A percentile compares a stretch with the other conserved stretches of the same genome.
These are phyloP conservation scores for Cataglyphis livida DNA, from an alignment of 2,888 invertebrate species.

Conservation along the genomic window DNA sequence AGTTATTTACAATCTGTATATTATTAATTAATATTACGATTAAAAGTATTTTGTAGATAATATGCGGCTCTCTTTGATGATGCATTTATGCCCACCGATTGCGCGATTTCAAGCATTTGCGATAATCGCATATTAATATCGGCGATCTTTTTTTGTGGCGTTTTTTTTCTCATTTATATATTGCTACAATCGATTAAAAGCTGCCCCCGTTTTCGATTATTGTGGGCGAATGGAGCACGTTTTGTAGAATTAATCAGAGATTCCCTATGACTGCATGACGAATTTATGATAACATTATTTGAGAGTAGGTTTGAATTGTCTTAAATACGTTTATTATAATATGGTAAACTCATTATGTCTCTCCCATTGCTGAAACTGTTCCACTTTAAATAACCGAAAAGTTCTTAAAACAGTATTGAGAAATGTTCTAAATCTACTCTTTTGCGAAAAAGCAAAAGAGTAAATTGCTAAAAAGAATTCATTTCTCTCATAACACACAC, in stretches of 20 bases:
- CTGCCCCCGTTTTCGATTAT: constrained; percentile 7
- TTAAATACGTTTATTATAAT: constrained; percentile 6
- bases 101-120: constrained; percentile 19
- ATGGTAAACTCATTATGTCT: constrained; percentile 11
- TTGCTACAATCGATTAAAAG: constrained; percentile 56
- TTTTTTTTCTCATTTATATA: neutral
- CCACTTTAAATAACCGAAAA: constrained; percentile 12
- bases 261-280: constrained; percentile 30
- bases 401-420: neutral
- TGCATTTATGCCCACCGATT: constrained; percentile 54
- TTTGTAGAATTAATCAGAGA: constrained; percentile 54
- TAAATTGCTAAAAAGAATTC: neutral
- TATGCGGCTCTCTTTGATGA: constrained; percentile 45
- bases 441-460: neutral
- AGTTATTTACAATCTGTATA: constrained; percentile 86
- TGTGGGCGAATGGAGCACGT: constrained; percentile 23
- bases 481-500: constrained; percentile 8
- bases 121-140: neutral
- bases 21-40: constrained; percentile 85
- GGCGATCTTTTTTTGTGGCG: neutral
- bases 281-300: constrained; percentile 49
- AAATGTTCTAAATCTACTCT: neutral
- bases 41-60: constrained; percentile 86
- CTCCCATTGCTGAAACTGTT: neutral
- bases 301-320: constrained; percentile 19